Base-by-base conservation (phyloP, 2,113 vertebrate genomes). In the Lichenostomus cassidix region DNA sequence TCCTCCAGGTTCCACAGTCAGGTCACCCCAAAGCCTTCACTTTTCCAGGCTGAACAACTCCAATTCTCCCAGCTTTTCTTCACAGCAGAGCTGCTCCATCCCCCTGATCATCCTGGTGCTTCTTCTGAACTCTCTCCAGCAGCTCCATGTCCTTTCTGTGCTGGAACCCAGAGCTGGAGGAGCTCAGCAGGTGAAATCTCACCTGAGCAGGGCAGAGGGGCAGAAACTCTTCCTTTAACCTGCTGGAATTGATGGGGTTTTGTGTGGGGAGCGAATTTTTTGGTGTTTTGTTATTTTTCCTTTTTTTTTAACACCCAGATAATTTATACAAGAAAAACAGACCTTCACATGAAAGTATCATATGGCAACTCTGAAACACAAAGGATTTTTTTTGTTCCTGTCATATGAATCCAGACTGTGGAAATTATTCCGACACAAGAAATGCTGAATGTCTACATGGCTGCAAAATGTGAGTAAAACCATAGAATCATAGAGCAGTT, bases 191-290 rank as follows among this genome's bases (percentile, higher is more conserved):
- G 50, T 73, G 50, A 3, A 25, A 22, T 35, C 31, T 28, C 31
- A 80, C 35, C 58, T 12, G 67, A 80, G 35, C 0, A 3, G 14
- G 10, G 21, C 14, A 42, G 31, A 59, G 37, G 22, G 33, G 23
- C 33, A 52, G 33, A 52, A 49, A 42, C 14, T 2, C 18, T 42
- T 88, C 10, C 35, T 42, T 58, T 28, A 15, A 58, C 27, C 44
- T 37, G 8, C 37, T 33, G 49, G 5, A 58, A 4, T 9, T 27
- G 22, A 4, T 4, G 5, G 8, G 4, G 7, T 11, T 69, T 63
- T 35, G 22, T 22, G 44, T 15, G 15, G 27, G 6, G 31, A 37
- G 8, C 2, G 1, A 1, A 4, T 28, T n/a, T 27, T 39, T 46
- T 55, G n/a, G 4, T 5, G 2, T 59, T 67, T 22, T 15, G 39